Conservation (phyloP, 2,888 invertebrate species). For the Pomacea canaliculata region DNA sequence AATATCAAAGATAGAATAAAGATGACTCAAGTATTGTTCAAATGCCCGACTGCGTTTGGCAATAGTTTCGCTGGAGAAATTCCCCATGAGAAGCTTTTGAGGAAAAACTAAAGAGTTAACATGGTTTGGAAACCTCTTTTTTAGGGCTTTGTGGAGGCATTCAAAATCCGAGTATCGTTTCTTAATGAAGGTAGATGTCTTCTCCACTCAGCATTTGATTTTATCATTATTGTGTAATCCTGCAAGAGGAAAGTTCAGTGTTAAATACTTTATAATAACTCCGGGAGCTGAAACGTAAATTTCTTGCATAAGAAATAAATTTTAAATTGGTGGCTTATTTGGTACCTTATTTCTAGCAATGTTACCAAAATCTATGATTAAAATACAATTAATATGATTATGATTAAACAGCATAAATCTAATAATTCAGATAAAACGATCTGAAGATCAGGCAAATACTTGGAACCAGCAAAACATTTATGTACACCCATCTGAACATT, state of each 20-base stretch:
- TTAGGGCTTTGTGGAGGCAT: conserved; percentile 59
- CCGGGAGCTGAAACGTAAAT: too few species aligned
- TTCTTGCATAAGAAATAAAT: too few species aligned
- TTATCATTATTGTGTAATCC: conserved; percentile 59
- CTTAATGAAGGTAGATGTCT: conserved; percentile 60
- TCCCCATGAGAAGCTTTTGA: conserved; percentile 67
- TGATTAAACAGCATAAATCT: too few species aligned
- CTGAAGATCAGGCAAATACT: too few species aligned
- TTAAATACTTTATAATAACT: not conserved
- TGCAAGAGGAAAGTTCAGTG: conserved; percentile 40
- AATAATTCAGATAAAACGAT: too few species aligned
- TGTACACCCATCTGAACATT: too few species aligned
- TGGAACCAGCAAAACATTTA: too few species aligned
- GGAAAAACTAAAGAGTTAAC: conserved; percentile 68
- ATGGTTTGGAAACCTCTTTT: conserved; percentile 55
- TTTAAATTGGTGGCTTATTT: too few species aligned
- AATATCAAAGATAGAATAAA: conserved; percentile 63
- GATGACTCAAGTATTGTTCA: conserved; percentile 68
- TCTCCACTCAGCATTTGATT: conserved; percentile 47
- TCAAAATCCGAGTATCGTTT: conserved; percentile 70
- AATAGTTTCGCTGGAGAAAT: conserved; percentile 68
- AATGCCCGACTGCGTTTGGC: conserved; percentile 68
- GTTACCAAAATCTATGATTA: too few species aligned
- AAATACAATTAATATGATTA: too few species aligned
- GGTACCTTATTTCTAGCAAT: too few species aligned